Percentiles rank a stretch among this genome's conserved stretches.
These are phyloP conservation scores for Onychostruthus taczanowskii DNA, from an alignment of 2,113 vertebrate species.

Conservation along the genomic window DNA sequence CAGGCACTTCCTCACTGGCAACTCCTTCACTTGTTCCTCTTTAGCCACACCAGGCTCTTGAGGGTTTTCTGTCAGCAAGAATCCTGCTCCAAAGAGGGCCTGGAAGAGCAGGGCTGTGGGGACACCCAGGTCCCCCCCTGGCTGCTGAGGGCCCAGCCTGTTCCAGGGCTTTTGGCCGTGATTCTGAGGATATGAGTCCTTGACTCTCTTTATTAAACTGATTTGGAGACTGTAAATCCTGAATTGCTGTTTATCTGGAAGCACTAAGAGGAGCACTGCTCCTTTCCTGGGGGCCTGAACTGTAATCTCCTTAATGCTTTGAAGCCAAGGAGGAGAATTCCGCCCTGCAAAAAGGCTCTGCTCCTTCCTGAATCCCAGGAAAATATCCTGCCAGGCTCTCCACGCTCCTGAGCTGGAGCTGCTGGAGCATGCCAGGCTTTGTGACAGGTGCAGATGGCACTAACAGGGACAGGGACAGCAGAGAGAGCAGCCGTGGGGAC, in stretches of 20 bases:
- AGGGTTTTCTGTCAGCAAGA: neutral
- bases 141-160: neutral
- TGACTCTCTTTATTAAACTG: neutral
- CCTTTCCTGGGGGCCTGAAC: neutral
- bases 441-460: neutral
- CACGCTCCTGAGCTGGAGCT: neutral
- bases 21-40: neutral
- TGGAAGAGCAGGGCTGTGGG: neutral
- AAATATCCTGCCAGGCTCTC: neutral
- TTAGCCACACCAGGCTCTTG: neutral
- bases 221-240: conserved; percentile 12
- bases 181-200: neutral
- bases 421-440: neutral
- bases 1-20: neutral
- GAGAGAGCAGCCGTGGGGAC: neutral
- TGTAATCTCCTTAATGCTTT: conserved; percentile 16
- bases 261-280: neutral
- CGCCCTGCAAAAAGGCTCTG: neutral
- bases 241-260: conserved; percentile 4
- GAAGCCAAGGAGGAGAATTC: neutral
- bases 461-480: neutral
- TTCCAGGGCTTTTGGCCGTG: neutral
- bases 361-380: neutral
- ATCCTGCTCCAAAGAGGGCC: neutral
- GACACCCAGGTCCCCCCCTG: neutral